phyloP scores from a whole-genome alignment of 2,888 invertebrate species.

The Dinocampus coccinellae region DNA sequence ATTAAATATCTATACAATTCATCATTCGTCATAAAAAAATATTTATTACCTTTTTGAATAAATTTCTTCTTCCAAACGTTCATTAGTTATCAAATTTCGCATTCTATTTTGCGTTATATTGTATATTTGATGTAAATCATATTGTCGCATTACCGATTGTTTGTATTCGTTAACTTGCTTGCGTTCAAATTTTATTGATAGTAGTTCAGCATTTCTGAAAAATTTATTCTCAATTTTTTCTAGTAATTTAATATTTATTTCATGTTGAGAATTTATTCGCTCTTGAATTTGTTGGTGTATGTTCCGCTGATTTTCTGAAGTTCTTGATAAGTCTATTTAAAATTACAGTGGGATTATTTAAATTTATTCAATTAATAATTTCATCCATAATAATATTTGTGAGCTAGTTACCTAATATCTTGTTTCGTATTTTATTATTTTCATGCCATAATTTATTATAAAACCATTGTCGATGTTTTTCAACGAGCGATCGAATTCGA shows the following conservation, averaged over 20 bases:
- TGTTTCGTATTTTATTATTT: slow-evolving; percentile 39
- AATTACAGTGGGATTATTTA: neutral
- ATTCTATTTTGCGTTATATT: slow-evolving; percentile 34
- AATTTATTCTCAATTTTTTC: slow-evolving; percentile 37
- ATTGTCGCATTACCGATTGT: slow-evolving; percentile 33
- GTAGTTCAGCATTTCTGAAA: slow-evolving; percentile 32
- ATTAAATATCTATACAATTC: no score
- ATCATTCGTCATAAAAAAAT: no score
- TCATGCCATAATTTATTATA: slow-evolving; percentile 39
- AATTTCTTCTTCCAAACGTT: slow-evolving; percentile 38
- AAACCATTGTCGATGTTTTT: slow-evolving; percentile 24
- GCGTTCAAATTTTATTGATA: slow-evolving; percentile 37
- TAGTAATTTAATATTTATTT: slow-evolving; percentile 33
- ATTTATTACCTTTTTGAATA: slow-evolving; percentile 37
- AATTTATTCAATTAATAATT: neutral
- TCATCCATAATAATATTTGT: neutral
- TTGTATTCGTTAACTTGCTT: slow-evolving; percentile 39
- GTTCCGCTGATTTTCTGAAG: slow-evolving; percentile 34
- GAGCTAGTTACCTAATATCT: slow-evolving; percentile 35
- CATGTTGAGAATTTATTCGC: slow-evolving; percentile 31
- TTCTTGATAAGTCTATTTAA: neutral
- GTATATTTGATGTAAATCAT: slow-evolving; percentile 37
- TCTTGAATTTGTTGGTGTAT: slow-evolving; percentile 29
- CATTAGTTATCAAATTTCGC: slow-evolving; percentile 30
- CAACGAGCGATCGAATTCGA: slow-evolving; percentile 34